These are phyloP conservation scores for Hyposoter dolosus DNA, from an alignment of 2,888 invertebrate genomes.

Conservation along the genomic window DNA sequence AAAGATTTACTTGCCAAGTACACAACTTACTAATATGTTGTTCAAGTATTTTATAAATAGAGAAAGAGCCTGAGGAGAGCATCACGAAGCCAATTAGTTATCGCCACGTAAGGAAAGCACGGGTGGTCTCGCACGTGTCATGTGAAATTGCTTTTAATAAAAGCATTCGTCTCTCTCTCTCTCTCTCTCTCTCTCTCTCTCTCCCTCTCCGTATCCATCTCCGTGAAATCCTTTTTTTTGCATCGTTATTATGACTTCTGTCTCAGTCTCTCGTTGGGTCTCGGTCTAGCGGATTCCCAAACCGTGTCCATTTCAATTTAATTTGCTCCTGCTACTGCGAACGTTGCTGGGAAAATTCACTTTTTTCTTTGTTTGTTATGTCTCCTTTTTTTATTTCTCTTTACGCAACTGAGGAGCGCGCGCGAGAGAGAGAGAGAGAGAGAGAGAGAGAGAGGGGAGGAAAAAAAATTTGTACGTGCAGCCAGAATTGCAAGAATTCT, in stretches of 20 bases:
- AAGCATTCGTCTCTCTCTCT: conserved; percentile 32
- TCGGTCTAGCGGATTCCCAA: conserved; percentile 64
- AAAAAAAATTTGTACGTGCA: conserved; percentile 6
- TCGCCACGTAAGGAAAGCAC: conserved; percentile 69
- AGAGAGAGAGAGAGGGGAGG: conserved; percentile 1
- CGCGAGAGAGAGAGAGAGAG: not conserved
- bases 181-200: not conserved
- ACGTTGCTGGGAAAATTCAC: conserved; percentile 52
- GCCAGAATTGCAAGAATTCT: conserved; percentile 63
- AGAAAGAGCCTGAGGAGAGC: conserved; percentile 47
- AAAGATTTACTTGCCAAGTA: conserved; percentile 28
- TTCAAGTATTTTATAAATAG: conserved; percentile 64
- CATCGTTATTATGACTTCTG: conserved; percentile 30
- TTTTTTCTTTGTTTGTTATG: conserved; percentile 11
- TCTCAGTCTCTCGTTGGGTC: conserved; percentile 38
- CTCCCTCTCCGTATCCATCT: conserved; percentile 52
- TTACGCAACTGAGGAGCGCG: conserved; percentile 33
- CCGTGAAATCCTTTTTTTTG: conserved; percentile 55
- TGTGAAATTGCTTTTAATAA: conserved; percentile 70
- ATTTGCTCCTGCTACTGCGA: conserved; percentile 48
- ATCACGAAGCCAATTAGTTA: conserved; percentile 69
- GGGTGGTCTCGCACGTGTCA: conserved; percentile 72
- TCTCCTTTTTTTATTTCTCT: conserved; percentile 18
- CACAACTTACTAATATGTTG: conserved; percentile 49
- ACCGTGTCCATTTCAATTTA: conserved; percentile 61